Evolutionary conservation across 2,888 invertebrate species (phyloP).

Genomic region (Volucella zonaria): DNA sequence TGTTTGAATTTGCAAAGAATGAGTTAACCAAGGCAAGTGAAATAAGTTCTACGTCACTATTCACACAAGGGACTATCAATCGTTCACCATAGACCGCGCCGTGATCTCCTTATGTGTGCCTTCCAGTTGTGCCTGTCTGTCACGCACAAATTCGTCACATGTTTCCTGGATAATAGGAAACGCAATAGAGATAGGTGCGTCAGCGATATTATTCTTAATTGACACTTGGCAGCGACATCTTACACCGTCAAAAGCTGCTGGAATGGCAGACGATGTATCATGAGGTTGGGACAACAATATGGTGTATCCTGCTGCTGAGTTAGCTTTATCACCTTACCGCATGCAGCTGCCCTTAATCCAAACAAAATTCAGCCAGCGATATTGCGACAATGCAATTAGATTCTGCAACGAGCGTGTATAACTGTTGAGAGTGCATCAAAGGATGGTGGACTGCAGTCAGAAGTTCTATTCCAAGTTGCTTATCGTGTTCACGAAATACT

Average conservation of each 20-base stretch:
- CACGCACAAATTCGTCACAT: conserved; percentile 98
- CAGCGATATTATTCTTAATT: conserved; percentile 97
- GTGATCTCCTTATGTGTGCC: conserved; percentile 98
- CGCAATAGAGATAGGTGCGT: conserved; percentile 98
- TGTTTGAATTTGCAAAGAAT: conserved; percentile 99
- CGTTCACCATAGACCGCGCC: conserved; percentile 94
- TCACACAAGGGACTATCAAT: conserved; percentile 94
- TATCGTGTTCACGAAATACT: conserved; percentile 92
- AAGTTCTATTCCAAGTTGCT: conserved; percentile 98
- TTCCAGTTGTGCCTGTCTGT: conserved; percentile 97
- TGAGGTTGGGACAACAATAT: conserved; percentile 96
- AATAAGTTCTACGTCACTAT: conserved; percentile 95
- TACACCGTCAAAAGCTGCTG: conserved; percentile 98
- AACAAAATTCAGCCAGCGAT: conserved; percentile 98
- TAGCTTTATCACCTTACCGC: conserved; percentile 96
- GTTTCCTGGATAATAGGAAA: conserved; percentile 99
- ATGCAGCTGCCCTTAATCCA: conserved; percentile 97
- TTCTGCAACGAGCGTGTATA: conserved; percentile 97
- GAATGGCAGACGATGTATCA: conserved; percentile 97
- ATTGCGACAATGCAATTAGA: conserved; percentile 95
- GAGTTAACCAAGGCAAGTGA: conserved; percentile 98
- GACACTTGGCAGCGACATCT: conserved; percentile 99
- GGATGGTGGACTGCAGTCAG: conserved; percentile 98
- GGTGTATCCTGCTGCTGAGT: conserved; percentile 95
- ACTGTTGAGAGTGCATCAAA: conserved; percentile 98